phyloP scores from a whole-genome alignment of 2,113 vertebrate species.

The Hippoglossus stenolepis region DNA sequence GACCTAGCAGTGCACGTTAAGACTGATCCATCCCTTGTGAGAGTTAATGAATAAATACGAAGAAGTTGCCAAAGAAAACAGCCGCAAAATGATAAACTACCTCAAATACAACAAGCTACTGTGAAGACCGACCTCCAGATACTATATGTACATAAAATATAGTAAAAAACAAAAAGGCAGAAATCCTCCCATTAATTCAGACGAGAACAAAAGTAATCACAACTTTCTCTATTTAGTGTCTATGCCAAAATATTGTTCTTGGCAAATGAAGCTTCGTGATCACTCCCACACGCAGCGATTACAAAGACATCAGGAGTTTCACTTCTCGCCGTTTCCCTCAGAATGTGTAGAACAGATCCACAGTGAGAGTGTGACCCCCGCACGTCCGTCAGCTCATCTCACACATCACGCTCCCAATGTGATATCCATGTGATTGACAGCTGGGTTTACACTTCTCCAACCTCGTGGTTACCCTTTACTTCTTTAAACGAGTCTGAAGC shows the following conservation, averaged over 20 bases:
- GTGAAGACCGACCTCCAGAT: slow-evolving; percentile 25
- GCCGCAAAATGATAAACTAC: slow-evolving; percentile 18
- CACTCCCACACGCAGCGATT: slow-evolving; percentile 1
- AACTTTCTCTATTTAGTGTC: slow-evolving; percentile 49
- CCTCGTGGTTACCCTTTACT: not conserved
- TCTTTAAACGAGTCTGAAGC: slow-evolving; percentile 11
- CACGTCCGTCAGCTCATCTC: slow-evolving; percentile 7
- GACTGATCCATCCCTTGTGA: slow-evolving; percentile 51
- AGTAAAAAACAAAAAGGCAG: slow-evolving; percentile 28
- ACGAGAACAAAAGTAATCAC: slow-evolving; percentile 29
- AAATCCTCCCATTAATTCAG: slow-evolving; percentile 34
- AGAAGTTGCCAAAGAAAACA: slow-evolving; percentile 29
- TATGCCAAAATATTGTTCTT: slow-evolving; percentile 19
- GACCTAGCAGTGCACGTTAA: slow-evolving; percentile 46
- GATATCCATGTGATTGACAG: slow-evolving; percentile 38
- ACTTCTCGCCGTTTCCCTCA: slow-evolving; percentile 17
- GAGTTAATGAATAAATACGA: slow-evolving; percentile 49
- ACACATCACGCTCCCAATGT: not conserved
- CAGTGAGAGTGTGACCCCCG: not conserved
- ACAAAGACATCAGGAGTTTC: slow-evolving; percentile 14
- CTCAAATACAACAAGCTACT: slow-evolving; percentile 21
- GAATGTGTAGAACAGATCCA: slow-evolving; percentile 16
- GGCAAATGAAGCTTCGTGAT: slow-evolving; percentile 27
- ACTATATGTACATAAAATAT: slow-evolving; percentile 43
- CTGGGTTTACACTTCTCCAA: not conserved